A percentile compares a stretch with the other conserved stretches of the same genome.
These are phyloP conservation scores for Apodemia hepburni DNA, from an alignment of 2,888 invertebrate species.

Conservation along the genomic window DNA sequence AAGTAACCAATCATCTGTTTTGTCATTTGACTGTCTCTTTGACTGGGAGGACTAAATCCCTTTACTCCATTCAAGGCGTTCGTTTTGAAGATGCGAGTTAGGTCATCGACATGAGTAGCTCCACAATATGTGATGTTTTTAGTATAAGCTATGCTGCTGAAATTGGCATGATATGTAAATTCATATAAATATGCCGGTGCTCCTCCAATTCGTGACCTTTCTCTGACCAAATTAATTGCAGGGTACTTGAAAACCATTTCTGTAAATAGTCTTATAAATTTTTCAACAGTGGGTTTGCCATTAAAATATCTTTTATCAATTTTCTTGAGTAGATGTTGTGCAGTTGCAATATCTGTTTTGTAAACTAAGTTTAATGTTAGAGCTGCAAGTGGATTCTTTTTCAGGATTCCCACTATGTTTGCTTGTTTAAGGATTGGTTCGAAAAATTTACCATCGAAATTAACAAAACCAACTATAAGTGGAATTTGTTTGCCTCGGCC, in stretches of 20 bases:
- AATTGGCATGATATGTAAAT: slow-evolving; percentile 71
- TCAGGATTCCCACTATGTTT: slow-evolving; percentile 41
- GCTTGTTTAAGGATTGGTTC: not conserved
- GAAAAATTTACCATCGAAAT: not conserved
- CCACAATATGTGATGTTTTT: slow-evolving; percentile 58
- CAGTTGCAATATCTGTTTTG: slow-evolving; percentile 31
- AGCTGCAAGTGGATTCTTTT: slow-evolving; percentile 39
- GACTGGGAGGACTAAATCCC: slow-evolving; percentile 33
- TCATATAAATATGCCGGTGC: slow-evolving; percentile 75
- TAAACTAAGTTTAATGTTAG: slow-evolving; percentile 44
- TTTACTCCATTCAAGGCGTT: slow-evolving; percentile 43
- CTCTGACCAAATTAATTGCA: slow-evolving; percentile 46
- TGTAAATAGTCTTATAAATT: slow-evolving; percentile 46
- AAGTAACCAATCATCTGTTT: slow-evolving; percentile 51
- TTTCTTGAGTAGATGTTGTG: slow-evolving; percentile 38
- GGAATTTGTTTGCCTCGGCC: not conserved
- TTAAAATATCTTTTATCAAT: slow-evolving; percentile 48
- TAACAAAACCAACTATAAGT: not conserved
- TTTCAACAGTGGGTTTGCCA: slow-evolving; percentile 41
- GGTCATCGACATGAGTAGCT: slow-evolving; percentile 80
- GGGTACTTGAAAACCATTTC: slow-evolving; percentile 55
- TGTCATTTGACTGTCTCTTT: slow-evolving; percentile 43
- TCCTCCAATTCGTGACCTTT: slow-evolving; percentile 37
- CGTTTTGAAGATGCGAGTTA: slow-evolving; percentile 73
- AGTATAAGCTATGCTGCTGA: slow-evolving; percentile 64